Conservation (phyloP, 2,797 vertebrate species). For the Pampus argenteus region DNA sequence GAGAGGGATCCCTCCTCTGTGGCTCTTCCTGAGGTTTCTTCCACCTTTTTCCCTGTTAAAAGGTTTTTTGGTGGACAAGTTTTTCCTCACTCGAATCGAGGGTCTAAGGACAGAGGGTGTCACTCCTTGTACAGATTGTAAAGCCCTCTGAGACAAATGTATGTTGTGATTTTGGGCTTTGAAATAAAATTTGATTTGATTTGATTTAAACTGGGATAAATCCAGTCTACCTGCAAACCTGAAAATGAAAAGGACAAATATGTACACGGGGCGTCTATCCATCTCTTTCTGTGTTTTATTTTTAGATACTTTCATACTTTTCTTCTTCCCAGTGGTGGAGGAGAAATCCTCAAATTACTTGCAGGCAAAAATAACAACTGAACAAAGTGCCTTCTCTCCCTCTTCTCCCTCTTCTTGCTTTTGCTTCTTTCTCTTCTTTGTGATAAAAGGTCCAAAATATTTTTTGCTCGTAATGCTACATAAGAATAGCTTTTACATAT, state of each 20-base stretch:
- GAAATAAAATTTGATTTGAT: no score
- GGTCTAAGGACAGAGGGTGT: no score
- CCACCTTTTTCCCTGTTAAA: no score
- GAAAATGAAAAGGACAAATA: background rate
- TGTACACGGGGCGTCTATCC: background rate
- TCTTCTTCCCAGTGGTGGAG: conserved; percentile 7
- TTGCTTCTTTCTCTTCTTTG: background rate
- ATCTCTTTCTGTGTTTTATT: conserved; percentile 1
- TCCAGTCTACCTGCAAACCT: conserved; percentile 2
- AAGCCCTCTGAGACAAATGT: no score
- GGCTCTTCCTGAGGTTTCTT: no score
- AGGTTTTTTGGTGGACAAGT: no score
- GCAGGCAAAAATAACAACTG: conserved; percentile 22
- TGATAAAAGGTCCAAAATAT: background rate
- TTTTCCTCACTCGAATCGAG: no score
- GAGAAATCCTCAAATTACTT: conserved; percentile 23
- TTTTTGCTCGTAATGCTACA: background rate
- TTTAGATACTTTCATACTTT: conserved; percentile 28
- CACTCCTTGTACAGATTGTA: no score
- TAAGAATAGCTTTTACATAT: no score
- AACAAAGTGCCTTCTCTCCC: conserved; percentile 21
- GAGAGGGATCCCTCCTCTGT: no score
- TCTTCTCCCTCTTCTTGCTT: background rate
- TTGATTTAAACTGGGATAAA: background rate
- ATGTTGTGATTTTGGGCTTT: no score